Base-by-base conservation (phyloP, 2,888 invertebrate species). In the Pristionchus exspectatus region DNA sequence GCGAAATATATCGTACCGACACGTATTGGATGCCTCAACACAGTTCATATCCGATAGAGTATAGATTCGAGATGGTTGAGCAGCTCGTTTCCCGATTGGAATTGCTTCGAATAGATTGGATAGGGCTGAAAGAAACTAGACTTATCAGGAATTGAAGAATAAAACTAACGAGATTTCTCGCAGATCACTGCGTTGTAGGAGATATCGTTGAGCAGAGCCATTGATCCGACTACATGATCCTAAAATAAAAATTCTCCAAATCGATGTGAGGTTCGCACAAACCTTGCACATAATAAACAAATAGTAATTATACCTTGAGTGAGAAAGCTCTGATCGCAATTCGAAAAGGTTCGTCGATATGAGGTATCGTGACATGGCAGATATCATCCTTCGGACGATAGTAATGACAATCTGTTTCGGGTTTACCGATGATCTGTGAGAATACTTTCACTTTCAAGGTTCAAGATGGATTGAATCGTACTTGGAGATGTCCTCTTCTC, bases 271-370 rank as follows among this genome's bases (percentile, higher is more conserved):
- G n/a, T n/a, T n/a, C n/a, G n/a, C n/a, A n/a, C n/a, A n/a, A n/a
- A n/a, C n/a, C n/a, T n/a, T n/a, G n/a, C n/a, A n/a, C n/a, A n/a
- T n/a, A n/a, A n/a, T n/a, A n/a, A n/a, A n/a, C n/a, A n/a, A n/a
- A n/a, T n/a, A 50, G 9, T 10, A 50, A 69, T 27, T 24, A 10
- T 33, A 90, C 90, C 72, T 92, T 92, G n/a, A 95, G 90, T 63
- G 93, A 92, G 90, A 93, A 94, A 21, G 93, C 93, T 14, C 94
- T 90, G 83, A 94, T 93, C 33, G 93, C 94, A 56, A 94, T 91
- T 87, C 93, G 88, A 90, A 94, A 94, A 9, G 94, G 94, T 89
- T 94, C 94, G 59, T 91, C 91, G 56, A 93, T 92, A 10, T 92
- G 92, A 16, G 92, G 93, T 33, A 94, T 93, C 72, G 91, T 91